Evolutionary conservation across 2,113 vertebrate genomes (phyloP).

Genomic region (Prinia subflava): DNA sequence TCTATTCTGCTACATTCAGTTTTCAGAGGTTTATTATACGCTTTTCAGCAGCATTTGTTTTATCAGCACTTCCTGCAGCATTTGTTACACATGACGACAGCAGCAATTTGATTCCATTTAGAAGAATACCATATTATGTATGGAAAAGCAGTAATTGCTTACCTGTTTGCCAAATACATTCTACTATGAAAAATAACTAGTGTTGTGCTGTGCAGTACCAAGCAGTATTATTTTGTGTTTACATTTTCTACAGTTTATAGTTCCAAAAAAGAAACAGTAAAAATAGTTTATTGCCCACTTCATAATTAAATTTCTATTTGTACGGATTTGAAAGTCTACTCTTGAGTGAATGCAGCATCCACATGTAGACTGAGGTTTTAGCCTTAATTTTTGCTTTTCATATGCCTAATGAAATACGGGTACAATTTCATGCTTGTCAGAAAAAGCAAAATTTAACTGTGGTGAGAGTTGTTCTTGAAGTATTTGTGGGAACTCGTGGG

Average conservation of each 20-base stretch:
- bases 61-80: conserved; percentile 33
- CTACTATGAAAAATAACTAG: conserved; percentile 1
- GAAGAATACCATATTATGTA: conserved; percentile 27
- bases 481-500: neutral
- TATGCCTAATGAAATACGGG: neutral
- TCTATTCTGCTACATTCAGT: neutral
- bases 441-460: neutral
- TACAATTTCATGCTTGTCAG: neutral
- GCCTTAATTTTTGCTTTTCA: neutral
- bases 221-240: neutral
- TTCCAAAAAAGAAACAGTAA: neutral
- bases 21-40: conserved; percentile 38
- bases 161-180: conserved; percentile 31
- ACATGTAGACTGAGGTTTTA: neutral
- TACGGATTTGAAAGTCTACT: neutral
- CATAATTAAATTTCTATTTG: neutral
- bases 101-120: conserved; percentile 43
- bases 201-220: neutral
- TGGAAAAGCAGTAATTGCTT: conserved; percentile 40
- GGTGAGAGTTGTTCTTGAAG: neutral
- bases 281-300: neutral
- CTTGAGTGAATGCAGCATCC: neutral
- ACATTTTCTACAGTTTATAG: conserved; percentile 9
- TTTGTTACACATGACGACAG: conserved; percentile 20
- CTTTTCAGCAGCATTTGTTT: conserved; percentile 46